Base-by-base conservation (phyloP, 2,113 vertebrate species). In the Pithys albifrons region DNA sequence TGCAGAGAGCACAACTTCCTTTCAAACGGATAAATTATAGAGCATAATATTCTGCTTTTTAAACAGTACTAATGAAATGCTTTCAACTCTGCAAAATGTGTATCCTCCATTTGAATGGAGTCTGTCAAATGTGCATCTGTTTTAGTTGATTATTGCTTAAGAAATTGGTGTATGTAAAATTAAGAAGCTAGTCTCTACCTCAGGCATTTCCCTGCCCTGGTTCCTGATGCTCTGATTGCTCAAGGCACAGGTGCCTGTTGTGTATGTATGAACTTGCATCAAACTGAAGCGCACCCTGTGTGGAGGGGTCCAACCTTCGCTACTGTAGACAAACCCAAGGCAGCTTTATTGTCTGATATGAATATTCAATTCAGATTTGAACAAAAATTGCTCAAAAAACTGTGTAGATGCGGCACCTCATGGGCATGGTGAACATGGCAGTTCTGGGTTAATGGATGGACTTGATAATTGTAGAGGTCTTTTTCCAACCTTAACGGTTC, bases 121-220 rank as follows among this genome's bases (percentile, higher is more conserved):
- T 70, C 37, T 74, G 29, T 51, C 41, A 77, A 88, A 93, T 33
- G 12, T 31, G 43, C 86, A 64, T 67, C n/a, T 87, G 35, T 51
- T 93, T 69, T 55, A 10, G 25, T 79, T 96, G 89, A 86, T 93
- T 67, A 83, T 43, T 29, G 51, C 80, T 67, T 78, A 37, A 91
- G 69, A 91, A 96, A 91, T 92, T 65, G 72, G 48, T 35, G 9
- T n/a, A 46, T n/a, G 29, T 67, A 48, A 88, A 94, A 93, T 29
- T 39, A 87, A 86, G 75, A 84, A 61, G 35, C 14, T 23, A 61
- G 28, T 49, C n/a, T 57, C 8, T 49, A 28, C 49, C n/a, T 79
- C 72, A 49, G 0, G 25, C 12, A 14, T 85, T 86, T 85, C 45
- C 54, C 22, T 91, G 43, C 48, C 1, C 2, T 29, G 23, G 18